phyloP scores from a whole-genome alignment of 2,113 vertebrate genomes.

The Heliornis fulica region DNA sequence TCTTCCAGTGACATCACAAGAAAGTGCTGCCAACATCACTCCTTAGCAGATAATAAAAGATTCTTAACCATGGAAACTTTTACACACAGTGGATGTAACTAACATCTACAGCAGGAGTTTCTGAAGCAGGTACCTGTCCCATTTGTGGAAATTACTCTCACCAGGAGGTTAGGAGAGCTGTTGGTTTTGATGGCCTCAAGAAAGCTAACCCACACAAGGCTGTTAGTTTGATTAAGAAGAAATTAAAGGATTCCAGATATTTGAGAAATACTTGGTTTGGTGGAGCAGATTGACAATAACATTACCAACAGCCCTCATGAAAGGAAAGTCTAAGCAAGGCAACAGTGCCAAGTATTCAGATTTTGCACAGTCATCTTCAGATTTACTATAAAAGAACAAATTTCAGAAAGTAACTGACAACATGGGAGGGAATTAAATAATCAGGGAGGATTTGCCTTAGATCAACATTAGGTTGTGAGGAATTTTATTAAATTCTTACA shows the following conservation, averaged over 20 bases:
- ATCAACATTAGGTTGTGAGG: neutral
- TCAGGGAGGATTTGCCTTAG: neutral
- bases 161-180: neutral
- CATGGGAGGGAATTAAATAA: neutral
- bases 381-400: neutral
- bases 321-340: neutral
- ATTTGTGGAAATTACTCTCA: neutral
- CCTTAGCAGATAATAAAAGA: constrained; percentile 38
- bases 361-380: neutral
- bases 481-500: neutral
- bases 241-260: neutral
- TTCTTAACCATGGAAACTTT: constrained; percentile 31
- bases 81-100: neutral
- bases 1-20: constrained; percentile 17
- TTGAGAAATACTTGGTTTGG: constrained; percentile 31
- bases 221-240: neutral
- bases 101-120: neutral
- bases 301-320: neutral
- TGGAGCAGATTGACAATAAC: neutral
- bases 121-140: neutral
- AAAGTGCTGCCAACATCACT: constrained; percentile 17
- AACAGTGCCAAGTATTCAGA: neutral
- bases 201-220: neutral
- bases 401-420: neutral
- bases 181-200: neutral